Base-by-base conservation (phyloP, 2,113 vertebrate species). In the Nibea albiflora region DNA sequence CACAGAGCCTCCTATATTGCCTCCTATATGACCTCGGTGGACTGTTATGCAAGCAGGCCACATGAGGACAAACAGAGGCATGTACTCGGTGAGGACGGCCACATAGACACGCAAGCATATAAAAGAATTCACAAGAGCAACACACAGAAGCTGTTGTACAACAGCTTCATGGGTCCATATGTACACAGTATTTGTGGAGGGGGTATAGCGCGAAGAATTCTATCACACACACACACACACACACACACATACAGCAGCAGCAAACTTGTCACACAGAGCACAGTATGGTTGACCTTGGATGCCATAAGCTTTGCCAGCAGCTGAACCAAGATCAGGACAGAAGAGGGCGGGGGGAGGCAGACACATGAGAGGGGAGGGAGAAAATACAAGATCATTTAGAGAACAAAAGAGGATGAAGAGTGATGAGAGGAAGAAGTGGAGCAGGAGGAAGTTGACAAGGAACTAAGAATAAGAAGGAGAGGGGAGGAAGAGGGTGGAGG, bases 41-140 rank as follows among this genome's bases (percentile, higher is more conserved):
- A 75, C 57, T 19, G 68, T 84, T 88, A 72, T 6, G 70, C 65
- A 86, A 84, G 46, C 64, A 60, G 80, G 72, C 76, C 80, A 89
- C 19, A n/a, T 26, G 42, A 76, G 76, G 71, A 78, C 82, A 77
- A 64, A 56, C 28, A 26, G 1, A 66, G 42, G 60, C 9, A 68
- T 39, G 12, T 22, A 22, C 28, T 5, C 35, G 15, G 20, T 20
- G 39, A 15, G 52, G 26, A 44, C 67, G 53, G 42, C 16, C 39
- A 42, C 22, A 46, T 17, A 15, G 39, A 35, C 31, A 60, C 35
- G 60, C 11, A 15, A 19, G 22, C 28, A 46, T 8, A 22, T 8
- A 5, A 31, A 52, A 17, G 12, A 42, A 67, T 44, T 22, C 14
- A 8, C 20, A 56, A 9, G 11, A 46, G 24, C 56, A 28, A 28